A percentile compares a stretch with the other conserved stretches of the same genome.
Conservation (phyloP, 2,888 invertebrate species). For the Eledone cirrhosa region DNA sequence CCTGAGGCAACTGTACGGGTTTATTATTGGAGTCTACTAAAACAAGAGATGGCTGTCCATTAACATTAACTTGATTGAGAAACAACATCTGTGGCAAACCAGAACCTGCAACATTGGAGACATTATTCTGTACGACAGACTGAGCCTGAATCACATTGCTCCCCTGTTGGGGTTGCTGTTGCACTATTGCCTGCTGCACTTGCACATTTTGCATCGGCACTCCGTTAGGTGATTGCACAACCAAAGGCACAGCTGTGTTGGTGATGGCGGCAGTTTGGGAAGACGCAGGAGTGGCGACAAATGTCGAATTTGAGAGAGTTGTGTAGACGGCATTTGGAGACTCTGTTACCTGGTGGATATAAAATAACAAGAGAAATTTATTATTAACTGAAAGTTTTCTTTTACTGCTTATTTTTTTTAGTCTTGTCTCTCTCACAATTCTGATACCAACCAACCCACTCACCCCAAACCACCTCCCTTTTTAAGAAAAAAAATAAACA, state of each 20-base stretch:
- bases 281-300: conserved; percentile 7
- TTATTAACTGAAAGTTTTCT: too few species aligned
- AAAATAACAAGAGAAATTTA: too few species aligned
- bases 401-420: too few species aligned
- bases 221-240: conserved; percentile 17
- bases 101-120: conserved; percentile 31
- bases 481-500: too few species aligned
- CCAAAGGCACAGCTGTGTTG: conserved; percentile 27
- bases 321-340: conserved; percentile 21
- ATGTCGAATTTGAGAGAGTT: conserved; percentile 18
- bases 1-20: conserved; percentile 60
- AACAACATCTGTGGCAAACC: conserved; percentile 61
- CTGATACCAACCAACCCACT: too few species aligned
- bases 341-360: conserved; percentile 8
- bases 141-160: conserved; percentile 35
- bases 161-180: conserved; percentile 10
- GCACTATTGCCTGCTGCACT: conserved; percentile 27
- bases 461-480: too few species aligned
- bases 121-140: conserved; percentile 27
- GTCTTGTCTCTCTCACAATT: too few species aligned
- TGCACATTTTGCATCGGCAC: conserved; percentile 25
- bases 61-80: conserved; percentile 57
- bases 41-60: conserved; percentile 59
- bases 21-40: conserved; percentile 60
- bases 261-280: conserved; percentile 15